Evolutionary conservation across 2,888 invertebrate species (phyloP), one percentile per base, ranked within the genome.

Genomic region (Disparrhopalites patrizii): DNA sequence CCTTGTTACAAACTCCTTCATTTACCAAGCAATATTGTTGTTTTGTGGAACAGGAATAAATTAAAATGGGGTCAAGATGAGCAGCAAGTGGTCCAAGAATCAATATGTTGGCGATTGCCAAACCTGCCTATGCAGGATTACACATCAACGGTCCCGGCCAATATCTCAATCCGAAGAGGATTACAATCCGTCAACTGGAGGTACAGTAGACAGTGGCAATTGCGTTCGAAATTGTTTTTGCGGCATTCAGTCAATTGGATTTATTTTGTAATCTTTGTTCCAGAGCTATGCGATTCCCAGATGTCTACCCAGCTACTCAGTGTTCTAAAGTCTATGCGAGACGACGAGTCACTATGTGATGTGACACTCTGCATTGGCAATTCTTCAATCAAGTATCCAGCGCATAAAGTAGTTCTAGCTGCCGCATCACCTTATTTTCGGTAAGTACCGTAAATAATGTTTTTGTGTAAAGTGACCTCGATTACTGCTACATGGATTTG

Each of bases 391-490:
- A 70, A 67, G 43, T 70, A 70, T 62, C 71, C 72, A 61, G 80
- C 80, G 31, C 82, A 81, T 69, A 77, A 79, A 70, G 77, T 79
- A 31, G 77, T 81, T 2, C 75, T 82, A 4, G 79, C 81, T 56
- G 79, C 81, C 18, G 79, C 80, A 3, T 81, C 81, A 68, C 79
- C 79, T 15, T 82, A 81, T 72, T 82, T 82, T 70, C 54, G 66
- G 62, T 66, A 61, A 36, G 18, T 52, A 30, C 28, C 15, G n/a
- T n/a, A n/a, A 20, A 55, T 4, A 55, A 30, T 30, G n/a, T 25
- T 57, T 38, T 38, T 56, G 56, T 4, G 18, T 13, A 18, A 56
- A 31, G 7, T 36, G 36, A n/a, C n/a, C n/a, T n/a, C n/a, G n/a
- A n/a, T 52, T 25, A 20, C 3, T 52, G 27, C 2, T 30, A 28